Evolutionary conservation across 64 coral and sea anemone genomes (phyloP), one percentile per base, ranked within the genome.

Genomic region (Orbicella faveolata): DNA sequence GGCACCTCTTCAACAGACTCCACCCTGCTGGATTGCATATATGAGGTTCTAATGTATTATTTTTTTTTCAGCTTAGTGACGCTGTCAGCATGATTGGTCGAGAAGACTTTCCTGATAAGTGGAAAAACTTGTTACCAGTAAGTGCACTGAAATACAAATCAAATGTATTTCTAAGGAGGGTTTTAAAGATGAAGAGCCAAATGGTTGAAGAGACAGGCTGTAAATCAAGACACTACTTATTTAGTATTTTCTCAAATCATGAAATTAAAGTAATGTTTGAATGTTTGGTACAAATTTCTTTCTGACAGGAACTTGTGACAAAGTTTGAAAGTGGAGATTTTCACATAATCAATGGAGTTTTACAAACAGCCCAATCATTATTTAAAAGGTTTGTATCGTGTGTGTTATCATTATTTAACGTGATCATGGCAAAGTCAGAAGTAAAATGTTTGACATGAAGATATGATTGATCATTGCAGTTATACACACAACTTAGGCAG

Each of bases 71-170:
- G 96, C 61, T 98, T 5, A 98, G 96, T 95, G 96, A 98, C 93
- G 96, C 93, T 52, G 92, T 98, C 79, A 98, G 96, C 89, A 82
- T 98, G 52, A 98, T 98, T 88, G 96, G 96, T 17, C 80, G 90
- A 63, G 96, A 98, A 88, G 96, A 98, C 84, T 98, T 98, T 86
- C 96, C 96, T 51, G 87, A 92, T 18, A 98, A 90, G 34, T 98
- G 96, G 96, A 76, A 87, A 79, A 93, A 64, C 75, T 54, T 98
- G 33, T 92, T 98, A 80, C 96, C 96, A 74, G 96, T 98, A 79
- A 88, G 96, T 88, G 35, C 7, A 34, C 33, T 68, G 21, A 70
- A n/a, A 9, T 11, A 70, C 21, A n/a, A 70, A 62, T 48, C 44
- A 48, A 30, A 48, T 48, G 5, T 48, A 0, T 6, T 48, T 48